phyloP scores from a whole-genome alignment of 1,140 invertebrate species.

The Dendrolimus punctatus region DNA sequence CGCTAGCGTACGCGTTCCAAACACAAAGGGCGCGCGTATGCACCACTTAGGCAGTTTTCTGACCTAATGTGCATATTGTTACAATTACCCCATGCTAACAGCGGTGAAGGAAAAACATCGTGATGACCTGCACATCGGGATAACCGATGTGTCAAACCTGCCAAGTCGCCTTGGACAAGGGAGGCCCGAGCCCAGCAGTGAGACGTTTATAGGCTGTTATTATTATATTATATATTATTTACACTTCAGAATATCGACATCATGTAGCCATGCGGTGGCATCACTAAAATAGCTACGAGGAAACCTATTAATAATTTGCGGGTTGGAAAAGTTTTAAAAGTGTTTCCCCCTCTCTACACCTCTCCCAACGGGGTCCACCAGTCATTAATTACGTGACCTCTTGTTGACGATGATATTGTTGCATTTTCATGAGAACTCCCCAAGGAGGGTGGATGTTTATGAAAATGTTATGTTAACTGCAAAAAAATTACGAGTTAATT shows the following conservation, averaged over 20 bases:
- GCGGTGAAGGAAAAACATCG: no score
- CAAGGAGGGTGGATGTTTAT: constrained; percentile 15
- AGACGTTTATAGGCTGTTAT: no score
- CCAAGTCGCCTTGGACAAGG: no score
- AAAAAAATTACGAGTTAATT: constrained; percentile 1
- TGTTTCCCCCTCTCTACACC: constrained; percentile 41
- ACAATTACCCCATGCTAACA: no score
- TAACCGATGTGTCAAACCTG: no score
- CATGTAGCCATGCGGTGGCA: constrained; percentile 4
- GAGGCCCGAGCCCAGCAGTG: no score
- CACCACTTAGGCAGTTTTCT: no score
- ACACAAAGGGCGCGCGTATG: no score
- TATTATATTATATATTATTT: no score
- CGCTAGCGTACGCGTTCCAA: no score
- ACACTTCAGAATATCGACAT: constrained; percentile 6
- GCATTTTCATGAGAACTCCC: constrained; percentile 20
- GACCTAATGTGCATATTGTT: no score
- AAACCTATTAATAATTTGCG: constrained; percentile 65
- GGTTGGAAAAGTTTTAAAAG: constrained; percentile 60
- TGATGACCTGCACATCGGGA: no score
- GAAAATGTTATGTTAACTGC: constrained; percentile 26
- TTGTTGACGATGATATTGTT: constrained; percentile 27
- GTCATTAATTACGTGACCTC: constrained; percentile 49
- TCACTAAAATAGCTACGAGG: constrained; percentile 28
- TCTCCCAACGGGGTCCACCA: constrained; percentile 22